A percentile compares a stretch with the other conserved stretches of the same genome.
Conservation (phyloP, 1,140 invertebrate genomes). For the Lordiphosa mommai region DNA sequence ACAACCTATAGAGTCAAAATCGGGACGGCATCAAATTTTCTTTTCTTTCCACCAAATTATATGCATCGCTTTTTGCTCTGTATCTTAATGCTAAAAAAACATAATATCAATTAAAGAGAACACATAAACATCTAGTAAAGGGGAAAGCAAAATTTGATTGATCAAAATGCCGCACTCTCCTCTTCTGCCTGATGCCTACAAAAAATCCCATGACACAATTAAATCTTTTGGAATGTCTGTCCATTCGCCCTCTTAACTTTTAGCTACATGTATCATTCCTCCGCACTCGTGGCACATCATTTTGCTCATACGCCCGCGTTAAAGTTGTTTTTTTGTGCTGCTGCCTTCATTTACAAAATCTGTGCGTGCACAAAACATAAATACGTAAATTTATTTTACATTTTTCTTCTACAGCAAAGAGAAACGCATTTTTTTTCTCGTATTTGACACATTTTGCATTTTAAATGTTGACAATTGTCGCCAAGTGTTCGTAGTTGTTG, state of each 20-base stretch:
- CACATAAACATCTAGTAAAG: too few species aligned
- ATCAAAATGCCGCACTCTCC: too few species aligned
- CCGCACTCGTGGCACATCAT: conserved; percentile 4
- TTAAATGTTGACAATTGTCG: conserved; percentile 67
- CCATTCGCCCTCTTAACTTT: conserved; percentile 12
- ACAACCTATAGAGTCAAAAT: too few species aligned
- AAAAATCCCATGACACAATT: conserved; percentile 17
- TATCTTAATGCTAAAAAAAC: too few species aligned
- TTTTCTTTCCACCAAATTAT: too few species aligned
- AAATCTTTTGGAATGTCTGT: conserved; percentile 17
- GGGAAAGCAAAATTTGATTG: too few species aligned
- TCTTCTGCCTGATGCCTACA: too few species aligned
- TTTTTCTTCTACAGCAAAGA: conserved; percentile 61
- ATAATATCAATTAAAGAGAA: too few species aligned
- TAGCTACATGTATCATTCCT: neutral
- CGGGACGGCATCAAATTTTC: too few species aligned
- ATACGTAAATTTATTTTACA: conserved; percentile 57
- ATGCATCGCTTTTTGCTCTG: too few species aligned
- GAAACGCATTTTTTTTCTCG: conserved; percentile 49
- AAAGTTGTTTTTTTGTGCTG: conserved; percentile 19
- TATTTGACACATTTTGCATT: conserved; percentile 73
- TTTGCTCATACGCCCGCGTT: conserved; percentile 24
- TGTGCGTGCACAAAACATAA: conserved; percentile 67
- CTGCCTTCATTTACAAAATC: conserved; percentile 70
- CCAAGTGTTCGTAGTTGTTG: conserved; percentile 62